These are phyloP conservation scores for Eilema caniola DNA, from an alignment of 2,888 invertebrate species.

Conservation along the genomic window DNA sequence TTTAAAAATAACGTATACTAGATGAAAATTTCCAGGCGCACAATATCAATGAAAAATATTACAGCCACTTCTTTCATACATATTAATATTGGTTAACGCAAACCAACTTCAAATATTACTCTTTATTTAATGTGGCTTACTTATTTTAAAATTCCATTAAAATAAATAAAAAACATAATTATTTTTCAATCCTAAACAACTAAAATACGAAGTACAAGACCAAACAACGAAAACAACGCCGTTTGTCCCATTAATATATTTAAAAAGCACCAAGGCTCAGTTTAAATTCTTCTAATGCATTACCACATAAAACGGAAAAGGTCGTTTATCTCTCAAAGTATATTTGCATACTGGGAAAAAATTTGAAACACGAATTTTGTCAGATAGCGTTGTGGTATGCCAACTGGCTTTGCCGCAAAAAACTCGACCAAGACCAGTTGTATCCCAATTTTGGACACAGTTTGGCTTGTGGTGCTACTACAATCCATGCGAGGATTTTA, in stretches of 20 bases:
- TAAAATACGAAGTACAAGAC: conserved; percentile 31
- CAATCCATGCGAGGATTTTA: conserved; percentile 47
- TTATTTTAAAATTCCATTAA: background rate
- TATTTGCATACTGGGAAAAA: conserved; percentile 53
- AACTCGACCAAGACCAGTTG: conserved; percentile 56
- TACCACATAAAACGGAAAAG: conserved; percentile 46
- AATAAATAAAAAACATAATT: background rate
- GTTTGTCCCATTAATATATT: conserved; percentile 37
- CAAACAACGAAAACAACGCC: conserved; percentile 24
- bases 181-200: conserved; percentile 1
- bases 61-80: background rate
- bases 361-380: conserved; percentile 51
- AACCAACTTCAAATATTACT: background rate
- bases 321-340: conserved; percentile 50
- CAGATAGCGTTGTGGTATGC: conserved; percentile 59
- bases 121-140: background rate
- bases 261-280: conserved; percentile 44
- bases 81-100: background rate
- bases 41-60: background rate
- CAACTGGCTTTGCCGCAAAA: conserved; percentile 64
- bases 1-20: too few relatives aligned
- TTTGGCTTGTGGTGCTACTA: conserved; percentile 63
- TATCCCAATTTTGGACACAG: conserved; percentile 61
- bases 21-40: background rate
- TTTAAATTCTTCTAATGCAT: conserved; percentile 33